Evolutionary conservation across 2,113 vertebrate species (phyloP), one percentile per base, ranked within the genome.

Genomic region (Prietella phreatophila): DNA sequence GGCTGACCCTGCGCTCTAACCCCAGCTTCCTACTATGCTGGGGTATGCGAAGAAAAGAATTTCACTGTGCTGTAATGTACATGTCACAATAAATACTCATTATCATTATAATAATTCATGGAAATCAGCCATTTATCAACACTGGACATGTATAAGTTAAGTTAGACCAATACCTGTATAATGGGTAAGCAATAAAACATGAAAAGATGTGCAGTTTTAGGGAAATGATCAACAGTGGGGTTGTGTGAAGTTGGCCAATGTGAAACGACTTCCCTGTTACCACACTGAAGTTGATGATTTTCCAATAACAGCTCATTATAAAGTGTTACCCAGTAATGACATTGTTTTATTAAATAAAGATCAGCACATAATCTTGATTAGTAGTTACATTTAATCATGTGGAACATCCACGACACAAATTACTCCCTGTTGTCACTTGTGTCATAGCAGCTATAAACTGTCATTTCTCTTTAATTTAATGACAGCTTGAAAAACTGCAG

Each of bases 311-410:
- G 25, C 75, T 14, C 20, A 5, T 25, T 22, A 78, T 13, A 50
- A 39, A 50, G 42, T 78, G 39, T 75, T 78, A n/a, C 39, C 10
- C 20, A 50, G 22, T 50, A 2, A 27, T 78, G 50, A 50, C 25
- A n/a, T 50, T 53, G 8, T 55, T 55, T 55, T 30, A 17, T 55
- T 55, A 55, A 80, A 6, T 50, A 27, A 50, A 78, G 25, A 78
- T 1, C 0, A 1, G 33, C 17, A 36, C 27, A 80, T 14, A 25
- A 50, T 78, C 9, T 76, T 25, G n/a, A 76, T 22, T 47, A 55
- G 47, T 80, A 30, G 27, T 80, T 79, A 79, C 76, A 79, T 53
- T 80, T 33, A 55, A 30, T 80, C 78, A 55, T n/a, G 47, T 53
- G 42, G 25, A 30, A 4, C 42, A 79, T 55, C 22, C 10, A 76